These are phyloP conservation scores for Lutjanus erythropterus DNA, from an alignment of 2,113 vertebrate species.

Conservation along the genomic window DNA sequence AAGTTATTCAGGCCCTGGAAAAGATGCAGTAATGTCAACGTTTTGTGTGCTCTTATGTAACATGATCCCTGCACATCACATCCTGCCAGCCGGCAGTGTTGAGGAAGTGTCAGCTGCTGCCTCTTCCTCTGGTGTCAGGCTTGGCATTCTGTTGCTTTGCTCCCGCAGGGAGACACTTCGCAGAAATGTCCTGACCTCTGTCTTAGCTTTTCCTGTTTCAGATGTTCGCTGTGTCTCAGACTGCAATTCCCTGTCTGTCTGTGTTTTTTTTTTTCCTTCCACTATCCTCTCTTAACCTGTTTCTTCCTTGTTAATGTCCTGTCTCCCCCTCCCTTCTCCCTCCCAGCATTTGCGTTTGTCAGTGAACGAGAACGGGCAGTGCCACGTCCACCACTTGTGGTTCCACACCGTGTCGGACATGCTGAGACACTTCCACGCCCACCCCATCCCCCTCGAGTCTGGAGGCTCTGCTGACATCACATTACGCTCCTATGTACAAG, in stretches of 20 bases:
- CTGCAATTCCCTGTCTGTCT: constrained; percentile 12
- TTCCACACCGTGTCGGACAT: constrained; percentile 98
- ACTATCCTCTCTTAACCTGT: background rate
- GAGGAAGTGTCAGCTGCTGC: constrained; percentile 72
- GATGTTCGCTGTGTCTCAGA: constrained; percentile 18
- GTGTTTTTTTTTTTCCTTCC: background rate
- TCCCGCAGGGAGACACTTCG: constrained; percentile 47
- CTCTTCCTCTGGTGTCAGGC: constrained; percentile 74
- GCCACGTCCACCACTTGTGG: constrained; percentile 98
- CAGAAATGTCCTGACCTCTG: constrained; percentile 62
- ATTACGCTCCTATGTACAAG: constrained; percentile 93
- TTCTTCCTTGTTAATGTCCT: background rate
- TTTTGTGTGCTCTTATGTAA: constrained; percentile 60
- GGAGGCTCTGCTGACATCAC: constrained; percentile 97
- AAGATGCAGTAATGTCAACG: constrained; percentile 51
- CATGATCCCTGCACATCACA: constrained; percentile 65
- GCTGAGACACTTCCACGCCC: constrained; percentile 96
- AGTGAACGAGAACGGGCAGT: constrained; percentile 94
- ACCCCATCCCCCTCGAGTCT: constrained; percentile 96
- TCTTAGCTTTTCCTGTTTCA: constrained; percentile 32
- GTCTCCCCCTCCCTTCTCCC: background rate
- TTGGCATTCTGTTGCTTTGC: constrained; percentile 42
- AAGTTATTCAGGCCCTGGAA: constrained; percentile 37
- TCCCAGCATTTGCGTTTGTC: constrained; percentile 95
- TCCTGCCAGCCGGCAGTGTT: constrained; percentile 61